Evolutionary conservation across 2,797 vertebrate species (phyloP).

Genomic region (Chaetodon trifasciatus): DNA sequence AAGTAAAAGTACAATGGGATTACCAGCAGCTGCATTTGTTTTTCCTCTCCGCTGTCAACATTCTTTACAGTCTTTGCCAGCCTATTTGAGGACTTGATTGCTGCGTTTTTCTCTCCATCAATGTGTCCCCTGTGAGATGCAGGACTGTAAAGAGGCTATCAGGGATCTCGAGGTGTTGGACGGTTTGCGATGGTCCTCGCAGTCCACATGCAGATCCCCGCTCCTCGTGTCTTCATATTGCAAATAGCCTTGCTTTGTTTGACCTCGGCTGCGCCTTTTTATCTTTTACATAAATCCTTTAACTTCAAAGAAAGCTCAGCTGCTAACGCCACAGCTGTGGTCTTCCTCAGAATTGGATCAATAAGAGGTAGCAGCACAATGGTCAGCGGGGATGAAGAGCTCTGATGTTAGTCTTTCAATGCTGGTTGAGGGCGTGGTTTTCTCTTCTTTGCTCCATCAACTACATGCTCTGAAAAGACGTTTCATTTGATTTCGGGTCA

Average conservation of each 20-base stretch:
- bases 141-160: constrained; percentile 17
- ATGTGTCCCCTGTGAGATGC: constrained; percentile 11
- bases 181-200: constrained; percentile 4
- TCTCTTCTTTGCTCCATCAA: constrained; percentile 24
- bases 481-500: constrained; percentile 31
- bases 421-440: background rate
- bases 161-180: constrained; percentile 21
- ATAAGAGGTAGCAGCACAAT: constrained; percentile 53
- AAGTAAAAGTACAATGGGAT: constrained; percentile 63
- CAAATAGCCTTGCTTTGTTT: constrained; percentile 22
- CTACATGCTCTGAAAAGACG: background rate
- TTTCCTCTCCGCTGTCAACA: constrained; percentile 46
- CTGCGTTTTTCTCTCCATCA: constrained; percentile 29
- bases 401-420: constrained; percentile 27
- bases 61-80: constrained; percentile 34
- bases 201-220: background rate
- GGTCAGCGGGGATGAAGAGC: constrained; percentile 48
- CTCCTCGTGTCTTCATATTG: constrained; percentile 26
- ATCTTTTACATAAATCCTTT: constrained; percentile 50
- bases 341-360: constrained; percentile 53
- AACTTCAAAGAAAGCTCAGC: constrained; percentile 35
- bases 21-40: constrained; percentile 51
- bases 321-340: constrained; percentile 27
- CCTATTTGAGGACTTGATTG: constrained; percentile 47
- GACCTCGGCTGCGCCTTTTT: constrained; percentile 53